Evolutionary conservation across 2,888 invertebrate species (phyloP).

Genomic region (Hyalella azteca): DNA sequence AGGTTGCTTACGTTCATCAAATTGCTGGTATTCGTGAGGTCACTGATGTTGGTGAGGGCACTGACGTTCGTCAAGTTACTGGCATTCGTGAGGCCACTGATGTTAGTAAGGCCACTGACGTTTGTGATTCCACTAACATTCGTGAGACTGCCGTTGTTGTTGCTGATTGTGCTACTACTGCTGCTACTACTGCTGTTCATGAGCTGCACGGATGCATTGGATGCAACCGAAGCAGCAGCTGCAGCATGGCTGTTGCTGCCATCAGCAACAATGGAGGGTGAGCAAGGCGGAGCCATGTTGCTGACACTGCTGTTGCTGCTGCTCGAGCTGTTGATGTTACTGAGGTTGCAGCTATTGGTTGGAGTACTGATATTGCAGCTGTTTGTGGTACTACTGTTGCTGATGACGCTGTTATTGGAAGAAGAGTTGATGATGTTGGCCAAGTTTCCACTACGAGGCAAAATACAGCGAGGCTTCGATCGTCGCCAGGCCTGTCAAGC

Average conservation of each 20-base stretch:
- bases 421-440: constrained; percentile 23
- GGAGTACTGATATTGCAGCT: neutral
- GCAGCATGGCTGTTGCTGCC: neutral
- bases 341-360: neutral
- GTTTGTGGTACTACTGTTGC: constrained; percentile 20
- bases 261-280: constrained; percentile 2
- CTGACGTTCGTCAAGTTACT: too few species aligned
- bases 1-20: too few species aligned
- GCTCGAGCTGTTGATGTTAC: neutral
- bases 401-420: neutral
- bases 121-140: constrained; percentile 4
- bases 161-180: neutral
- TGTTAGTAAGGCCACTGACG: neutral
- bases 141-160: constrained; percentile 15
- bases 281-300: constrained; percentile 1
- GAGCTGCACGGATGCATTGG: neutral
- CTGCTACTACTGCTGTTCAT: neutral
- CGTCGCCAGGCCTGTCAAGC: constrained; percentile 75
- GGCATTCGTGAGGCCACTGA: neutral
- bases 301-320: constrained; percentile 29
- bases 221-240: neutral
- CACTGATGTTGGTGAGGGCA: too few species aligned
- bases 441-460: constrained; percentile 66
- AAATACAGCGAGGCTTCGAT: constrained; percentile 77
- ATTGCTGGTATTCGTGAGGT: too few species aligned